Evolutionary conservation across 2,113 vertebrate genomes (phyloP), one percentile per base, ranked within the genome.

Genomic region (Eudyptes chrysolophus): DNA sequence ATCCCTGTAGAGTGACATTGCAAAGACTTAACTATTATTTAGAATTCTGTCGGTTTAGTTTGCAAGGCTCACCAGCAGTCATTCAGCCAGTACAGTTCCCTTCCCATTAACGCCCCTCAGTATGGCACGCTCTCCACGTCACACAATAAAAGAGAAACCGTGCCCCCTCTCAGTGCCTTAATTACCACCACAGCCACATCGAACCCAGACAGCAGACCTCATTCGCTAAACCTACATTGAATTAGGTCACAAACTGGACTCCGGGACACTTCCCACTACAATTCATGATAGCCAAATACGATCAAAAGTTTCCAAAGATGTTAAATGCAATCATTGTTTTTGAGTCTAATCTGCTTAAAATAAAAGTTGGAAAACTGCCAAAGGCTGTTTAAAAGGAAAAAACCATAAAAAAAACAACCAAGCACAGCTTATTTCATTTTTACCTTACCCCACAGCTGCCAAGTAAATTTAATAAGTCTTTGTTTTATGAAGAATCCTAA

Each of bases 401-500:
- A 51, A 17, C 27, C 27, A 10, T 25, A 52, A 29, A 7, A 16
- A 16, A 22, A 34, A 42, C 38, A 44, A 52, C 48, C 49, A 93
- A 94, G 78, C 57, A 85, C 65, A 97, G 95, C 86, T 98, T 91
- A 92, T 90, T 96, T 97, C 62, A 95, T 96, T 96, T 97, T 96
- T 94, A 96, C 94, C 87, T 98, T 96, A 87, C 93, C 19, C 55
- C 93, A 95, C 86, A 98, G 95, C 94, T 98, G 97, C 97, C 97
- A 98, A 98, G 90, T 87, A 97, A 98, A 98, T 97, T 94, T 98
- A 98, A 97, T 98, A 98, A 98, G 96, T 81, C 90, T 97, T 97
- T 98, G 96, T 97, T 98, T 98, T 98, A 98, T 96, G 94, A 98
- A 96, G 80, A 97, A 98, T 93, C 92, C 95, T 97, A 97, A 98